Base-by-base conservation (phyloP, 2,113 vertebrate genomes). In the Notarius lentiginosus region DNA sequence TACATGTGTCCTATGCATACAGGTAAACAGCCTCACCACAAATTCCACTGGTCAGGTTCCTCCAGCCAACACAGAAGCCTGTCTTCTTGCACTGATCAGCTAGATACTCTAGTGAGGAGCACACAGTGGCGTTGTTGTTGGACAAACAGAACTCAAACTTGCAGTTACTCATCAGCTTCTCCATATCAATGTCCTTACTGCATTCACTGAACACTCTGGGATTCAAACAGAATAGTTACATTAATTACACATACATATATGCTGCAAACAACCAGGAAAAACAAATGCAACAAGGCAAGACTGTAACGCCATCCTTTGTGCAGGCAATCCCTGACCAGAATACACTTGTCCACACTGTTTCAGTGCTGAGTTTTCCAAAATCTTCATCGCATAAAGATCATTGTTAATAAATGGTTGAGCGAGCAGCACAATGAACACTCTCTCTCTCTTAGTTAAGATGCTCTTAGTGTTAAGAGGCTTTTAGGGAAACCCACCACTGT, bases 41-140 rank as follows among this genome's bases (percentile, higher is more conserved):
- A 7, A 18, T 79, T 86, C 94, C 93, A 41, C 89, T 87, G 0
- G 93, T 93, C 11, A 93, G 88, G 2, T 6, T 8, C 90, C 92
- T 93, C 94, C 94, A 95, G 24, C 93, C 86, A 11, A 95, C 84
- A 86, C 93, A 94, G 63, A 92, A 3, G 66, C 91, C 90, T 14
- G 1, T 8, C 3, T 8, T 63, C 12, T 84, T 91, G 84, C 95
- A 95, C 20, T 92, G 90, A 4, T 88, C 82, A 8, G 93, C 93
- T 60, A 94, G 91, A 70, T 90, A 89, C 9, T 90, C 91, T 20
- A 95, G 79, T 49, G 91, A 49, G 5, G 92, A 90, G 81, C 95
- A 95, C 1, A 88, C 49, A 7, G 18, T 18, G 1, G 34, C 11
- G 1, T 0, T 1, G 0, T 0, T 87, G 0, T 27, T 20, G 30